These are phyloP conservation scores for Fragum fragum DNA, from an alignment of 2,888 invertebrate species.

Conservation along the genomic window DNA sequence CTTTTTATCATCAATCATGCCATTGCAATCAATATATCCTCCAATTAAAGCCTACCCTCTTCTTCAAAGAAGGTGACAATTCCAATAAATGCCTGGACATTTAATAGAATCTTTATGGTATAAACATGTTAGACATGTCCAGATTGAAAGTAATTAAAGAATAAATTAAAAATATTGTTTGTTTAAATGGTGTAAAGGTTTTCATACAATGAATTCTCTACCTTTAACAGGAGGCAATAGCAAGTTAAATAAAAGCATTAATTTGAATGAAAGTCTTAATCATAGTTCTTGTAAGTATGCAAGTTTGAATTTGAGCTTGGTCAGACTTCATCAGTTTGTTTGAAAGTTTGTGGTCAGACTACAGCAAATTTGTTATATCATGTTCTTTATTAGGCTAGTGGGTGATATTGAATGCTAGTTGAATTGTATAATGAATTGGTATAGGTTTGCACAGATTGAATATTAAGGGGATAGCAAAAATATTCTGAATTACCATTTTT, in stretches of 20 bases:
- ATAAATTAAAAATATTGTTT: no score
- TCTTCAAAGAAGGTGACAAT: no score
- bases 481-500: no score
- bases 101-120: no score
- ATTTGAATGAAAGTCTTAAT: slow-evolving; percentile 27
- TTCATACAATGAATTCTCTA: no score
- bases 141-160: no score
- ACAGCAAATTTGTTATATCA: neutral
- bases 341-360: slow-evolving; percentile 11
- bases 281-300: slow-evolving; percentile 14
- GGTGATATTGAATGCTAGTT: neutral
- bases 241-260: slow-evolving; percentile 22
- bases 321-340: slow-evolving; percentile 10
- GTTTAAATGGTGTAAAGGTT: no score
- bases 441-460: neutral
- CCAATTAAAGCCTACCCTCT: no score
- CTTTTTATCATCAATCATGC: no score
- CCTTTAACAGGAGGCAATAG: slow-evolving; percentile 19
- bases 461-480: neutral
- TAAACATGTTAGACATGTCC: no score
- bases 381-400: slow-evolving; percentile 14
- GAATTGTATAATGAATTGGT: neutral
- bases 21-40: no score
- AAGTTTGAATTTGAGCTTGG: neutral
- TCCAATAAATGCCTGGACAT: no score